phyloP scores from a whole-genome alignment of 2,888 invertebrate species.

The Acleris cristana region DNA sequence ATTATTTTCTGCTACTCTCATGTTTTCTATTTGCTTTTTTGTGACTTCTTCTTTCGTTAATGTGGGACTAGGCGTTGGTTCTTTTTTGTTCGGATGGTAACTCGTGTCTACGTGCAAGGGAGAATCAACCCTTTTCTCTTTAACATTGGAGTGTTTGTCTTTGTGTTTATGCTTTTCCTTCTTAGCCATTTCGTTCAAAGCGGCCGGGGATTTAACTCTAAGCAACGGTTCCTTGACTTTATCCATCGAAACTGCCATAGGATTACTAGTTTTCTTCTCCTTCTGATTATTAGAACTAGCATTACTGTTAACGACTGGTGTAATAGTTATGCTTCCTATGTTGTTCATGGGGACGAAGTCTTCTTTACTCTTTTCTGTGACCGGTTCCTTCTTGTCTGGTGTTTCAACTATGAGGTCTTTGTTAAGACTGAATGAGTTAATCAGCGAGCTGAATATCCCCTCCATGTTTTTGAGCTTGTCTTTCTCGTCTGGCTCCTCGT shows the following conservation, averaged over 20 bases:
- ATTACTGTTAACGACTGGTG: constrained; percentile 60
- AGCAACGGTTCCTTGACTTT: constrained; percentile 63
- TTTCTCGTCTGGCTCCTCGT: constrained; percentile 44
- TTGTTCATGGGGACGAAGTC: constrained; percentile 70
- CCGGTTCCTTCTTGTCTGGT: constrained; percentile 54
- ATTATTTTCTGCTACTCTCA: constrained; percentile 70
- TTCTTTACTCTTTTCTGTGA: constrained; percentile 56
- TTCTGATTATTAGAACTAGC: constrained; percentile 38
- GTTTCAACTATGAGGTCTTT: constrained; percentile 68
- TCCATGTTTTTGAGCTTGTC: constrained; percentile 48
- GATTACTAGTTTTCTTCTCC: constrained; percentile 51
- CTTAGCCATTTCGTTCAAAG: constrained; percentile 72
- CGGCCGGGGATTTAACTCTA: constrained; percentile 75
- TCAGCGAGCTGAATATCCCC: constrained; percentile 51
- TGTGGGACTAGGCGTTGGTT: constrained; percentile 61
- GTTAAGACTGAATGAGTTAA: constrained; percentile 57
- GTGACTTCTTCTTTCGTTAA: constrained; percentile 59
- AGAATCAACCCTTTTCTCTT: constrained; percentile 57
- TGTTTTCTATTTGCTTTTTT: constrained; percentile 67
- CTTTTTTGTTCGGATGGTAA: constrained; percentile 59
- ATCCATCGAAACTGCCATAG: constrained; percentile 26
- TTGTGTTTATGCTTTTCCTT: constrained; percentile 50
- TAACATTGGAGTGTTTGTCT: constrained; percentile 47
- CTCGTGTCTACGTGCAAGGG: constrained; percentile 70
- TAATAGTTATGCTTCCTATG: constrained; percentile 78